Evolutionary conservation across 1,140 invertebrate species (phyloP), one percentile per base, ranked within the genome.

Genomic region (Caenorhabditis inopinata): DNA sequence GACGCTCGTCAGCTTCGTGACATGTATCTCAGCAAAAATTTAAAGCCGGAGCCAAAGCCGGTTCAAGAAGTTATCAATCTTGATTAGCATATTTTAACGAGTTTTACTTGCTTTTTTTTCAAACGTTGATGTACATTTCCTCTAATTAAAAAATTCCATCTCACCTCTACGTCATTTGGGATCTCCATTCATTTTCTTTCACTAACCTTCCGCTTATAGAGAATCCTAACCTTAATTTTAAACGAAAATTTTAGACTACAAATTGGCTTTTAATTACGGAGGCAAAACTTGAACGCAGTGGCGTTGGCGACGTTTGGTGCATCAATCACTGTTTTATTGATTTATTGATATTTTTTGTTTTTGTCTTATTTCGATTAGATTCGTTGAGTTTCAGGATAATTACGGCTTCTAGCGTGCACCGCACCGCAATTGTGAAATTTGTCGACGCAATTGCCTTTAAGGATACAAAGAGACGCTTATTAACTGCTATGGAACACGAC

Each of bases 21-120:
- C 3, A 42, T 68, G 14, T 38, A 23, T 21, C 25, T 58, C 3
- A 58, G 2, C 58, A 68, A 68, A 68, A 68, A 29, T 68, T 21
- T 16, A 29, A 29, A 68, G 9, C n/a, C 1, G 2, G n/a, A 68
- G 35, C 9, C 14, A n/a, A 12, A 32, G 5, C 14, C 5, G 27
- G 53, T 12, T 11, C 51, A 58, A 12, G 58, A 68, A 68, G 58
- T 68, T 7, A 68, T 68, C 32, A 32, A 68, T 68, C 58, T 68
- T 68, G 58, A 68, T 68, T 68, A 68, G 23, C 38, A 42, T 7
- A 5, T 5, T 42, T 14, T 38, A 11, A 2, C 32, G 9, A 2
- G 6, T 23, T 38, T 38, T 16, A 18, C 4, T 38, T 27, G 29
- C 27, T 58, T 5, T 58, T 16, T 58, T 58, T n/a, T 51, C 27